These are phyloP conservation scores for Crocallis elinguaria DNA, from an alignment of 2,888 invertebrate genomes.

Conservation along the genomic window DNA sequence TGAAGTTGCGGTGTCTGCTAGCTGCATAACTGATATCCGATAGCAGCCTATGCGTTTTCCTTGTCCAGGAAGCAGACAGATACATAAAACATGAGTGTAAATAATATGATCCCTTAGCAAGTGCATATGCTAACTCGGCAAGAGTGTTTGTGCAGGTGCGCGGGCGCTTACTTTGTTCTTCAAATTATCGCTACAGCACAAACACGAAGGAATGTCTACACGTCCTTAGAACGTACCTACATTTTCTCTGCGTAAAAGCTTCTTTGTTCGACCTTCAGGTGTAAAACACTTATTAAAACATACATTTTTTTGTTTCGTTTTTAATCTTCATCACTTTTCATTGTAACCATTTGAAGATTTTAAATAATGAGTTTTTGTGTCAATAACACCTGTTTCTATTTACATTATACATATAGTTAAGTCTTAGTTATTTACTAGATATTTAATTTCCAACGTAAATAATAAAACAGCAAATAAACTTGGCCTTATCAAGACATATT, in stretches of 20 bases:
- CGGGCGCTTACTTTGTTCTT: slow-evolving; percentile 73
- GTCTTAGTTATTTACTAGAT: no score
- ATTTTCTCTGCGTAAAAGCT: slow-evolving; percentile 28
- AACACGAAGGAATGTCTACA: slow-evolving; percentile 50
- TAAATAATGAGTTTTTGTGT: no score
- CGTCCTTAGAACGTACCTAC: slow-evolving; percentile 37
- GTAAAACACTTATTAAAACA: not conserved
- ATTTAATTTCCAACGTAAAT: no score
- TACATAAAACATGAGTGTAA: slow-evolving; percentile 13
- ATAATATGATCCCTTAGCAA: slow-evolving; percentile 48
- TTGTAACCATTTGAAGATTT: no score
- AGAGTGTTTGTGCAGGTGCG: slow-evolving; percentile 80
- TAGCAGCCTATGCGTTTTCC: not conserved
- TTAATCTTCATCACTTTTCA: no score
- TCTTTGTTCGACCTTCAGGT: slow-evolving; percentile 11
- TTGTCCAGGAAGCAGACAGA: slow-evolving; percentile 2
- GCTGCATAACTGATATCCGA: slow-evolving; percentile 4
- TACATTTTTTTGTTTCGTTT: not conserved
- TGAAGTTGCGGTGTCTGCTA: no score
- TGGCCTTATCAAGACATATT: not conserved
- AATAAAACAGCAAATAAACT: no score
- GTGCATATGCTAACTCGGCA: slow-evolving; percentile 64
- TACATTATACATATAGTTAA: no score
- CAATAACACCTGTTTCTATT: no score
- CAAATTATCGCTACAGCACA: slow-evolving; percentile 70